Evolutionary conservation across 2,113 vertebrate genomes (phyloP).

Genomic region (Odontophorus gujanensis): DNA sequence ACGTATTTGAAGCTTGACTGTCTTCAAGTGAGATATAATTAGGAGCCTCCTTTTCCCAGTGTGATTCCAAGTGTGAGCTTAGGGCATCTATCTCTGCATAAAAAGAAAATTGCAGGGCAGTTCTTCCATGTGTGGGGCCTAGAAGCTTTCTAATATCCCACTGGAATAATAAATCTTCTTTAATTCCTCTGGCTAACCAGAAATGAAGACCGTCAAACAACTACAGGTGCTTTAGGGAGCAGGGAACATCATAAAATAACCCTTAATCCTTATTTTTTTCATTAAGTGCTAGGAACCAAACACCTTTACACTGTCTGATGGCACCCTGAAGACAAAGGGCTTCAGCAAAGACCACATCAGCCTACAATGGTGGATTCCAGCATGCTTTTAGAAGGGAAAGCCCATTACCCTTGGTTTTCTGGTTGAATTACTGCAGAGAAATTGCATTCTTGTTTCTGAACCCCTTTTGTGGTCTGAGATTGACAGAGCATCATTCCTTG

Average conservation of each 20-base stretch:
- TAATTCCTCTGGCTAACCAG: neutral
- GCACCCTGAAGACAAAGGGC: neutral
- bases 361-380: accelerated
- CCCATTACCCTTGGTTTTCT: slow-evolving; percentile 9
- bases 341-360: neutral
- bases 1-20: neutral
- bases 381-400: neutral
- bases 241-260: neutral
- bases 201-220: neutral
- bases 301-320: neutral
- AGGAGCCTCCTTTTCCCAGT: neutral
- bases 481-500: slow-evolving; percentile 40
- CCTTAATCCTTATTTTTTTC: neutral
- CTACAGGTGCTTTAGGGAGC: neutral
- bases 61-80: neutral
- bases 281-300: neutral
- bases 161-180: neutral
- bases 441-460: slow-evolving; percentile 13
- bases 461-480: slow-evolving; percentile 13
- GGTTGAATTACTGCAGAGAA: slow-evolving; percentile 4
- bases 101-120: neutral
- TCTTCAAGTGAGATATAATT: neutral
- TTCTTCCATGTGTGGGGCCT: neutral
- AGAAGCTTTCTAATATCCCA: neutral
- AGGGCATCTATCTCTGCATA: neutral